Percentiles rank a stretch among this genome's conserved stretches.
Conservation (phyloP, 2,113 vertebrate genomes). For the Falcunculus frontatus region DNA sequence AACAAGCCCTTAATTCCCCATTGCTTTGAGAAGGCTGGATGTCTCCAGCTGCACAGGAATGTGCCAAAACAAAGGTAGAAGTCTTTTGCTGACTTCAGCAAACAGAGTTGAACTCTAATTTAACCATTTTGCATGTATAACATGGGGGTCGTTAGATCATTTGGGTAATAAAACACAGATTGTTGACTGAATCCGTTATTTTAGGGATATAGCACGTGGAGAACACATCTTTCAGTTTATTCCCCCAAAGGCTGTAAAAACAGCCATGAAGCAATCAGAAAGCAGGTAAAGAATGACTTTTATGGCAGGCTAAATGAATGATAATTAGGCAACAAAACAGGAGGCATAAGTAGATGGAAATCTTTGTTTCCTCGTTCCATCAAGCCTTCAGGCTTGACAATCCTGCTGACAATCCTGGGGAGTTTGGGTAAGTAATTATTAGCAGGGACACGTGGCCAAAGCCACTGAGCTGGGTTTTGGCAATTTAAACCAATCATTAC, state of each 20-base stretch:
- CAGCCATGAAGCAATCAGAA: slow-evolving; percentile 55
- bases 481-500: neutral
- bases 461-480: neutral
- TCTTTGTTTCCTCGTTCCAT: neutral
- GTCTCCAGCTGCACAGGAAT: neutral
- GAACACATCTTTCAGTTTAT: slow-evolving; percentile 29
- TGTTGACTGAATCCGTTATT: slow-evolving; percentile 38
- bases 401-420: neutral
- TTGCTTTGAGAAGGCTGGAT: neutral
- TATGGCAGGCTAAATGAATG: slow-evolving; percentile 35
- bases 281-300: slow-evolving; percentile 21
- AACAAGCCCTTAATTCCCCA: neutral
- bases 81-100: neutral
- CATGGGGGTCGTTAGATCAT: neutral
- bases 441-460: neutral
- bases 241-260: slow-evolving; percentile 44
- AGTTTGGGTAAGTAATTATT: neutral
- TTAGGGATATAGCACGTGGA: slow-evolving; percentile 20
- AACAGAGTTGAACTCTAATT: neutral
- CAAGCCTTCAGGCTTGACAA: neutral
- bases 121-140: neutral
- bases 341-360: neutral
- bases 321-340: slow-evolving; percentile 46
- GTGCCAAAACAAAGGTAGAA: neutral
- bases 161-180: slow-evolving; percentile 42